Evolutionary conservation across 2,888 invertebrate species (phyloP), one percentile per base, ranked within the genome.

Genomic region (Leptinotarsa juncta): DNA sequence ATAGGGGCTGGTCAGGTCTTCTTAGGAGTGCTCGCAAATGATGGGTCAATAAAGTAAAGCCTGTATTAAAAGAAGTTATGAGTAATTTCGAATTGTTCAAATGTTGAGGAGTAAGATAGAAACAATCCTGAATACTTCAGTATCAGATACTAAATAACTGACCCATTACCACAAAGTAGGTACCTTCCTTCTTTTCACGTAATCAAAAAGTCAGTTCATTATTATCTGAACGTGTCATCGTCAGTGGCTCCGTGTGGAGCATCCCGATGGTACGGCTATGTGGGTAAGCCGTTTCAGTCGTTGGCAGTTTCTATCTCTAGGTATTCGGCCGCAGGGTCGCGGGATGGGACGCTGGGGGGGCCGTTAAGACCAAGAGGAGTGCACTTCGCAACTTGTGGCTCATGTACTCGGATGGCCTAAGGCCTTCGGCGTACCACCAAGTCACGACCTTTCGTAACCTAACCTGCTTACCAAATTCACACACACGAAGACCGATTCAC

Each of bases 401-500:
- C 80, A 81, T 82, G 81, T 79, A 81, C 82, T 82, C 79, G 74
- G 78, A 79, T 80, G 79, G 84, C 84, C 80, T 80, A 81, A 82
- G 82, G 84, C 82, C 80, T 78, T 78, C 81, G 82, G 83, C 84
- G 83, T 85, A 85, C 84, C 85, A 83, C 81, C 84, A 83, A 85
- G 86, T 86, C 86, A 85, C 86, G 85, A 86, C 85, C 86, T 86
- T 85, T 85, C 82, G 84, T 85, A 85, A 85, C 85, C 85, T 83
- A 85, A 84, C 85, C 84, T 85, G 84, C 84, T 84, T 84, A 85
- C 84, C 85, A 84, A 85, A 84, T 83, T 84, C 82, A 84, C 83
- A 83, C 83, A 82, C 82, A 79, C 82, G 81, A 83, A 84, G 81
- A 74, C 82, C 76, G 79, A 79, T 78, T 83, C 80, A 83, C 84